Percentiles rank a stretch among this genome's conserved stretches.
Evolutionary conservation across 2,888 invertebrate species (phyloP).

Genomic region (Pristionchus fissidentatus): DNA sequence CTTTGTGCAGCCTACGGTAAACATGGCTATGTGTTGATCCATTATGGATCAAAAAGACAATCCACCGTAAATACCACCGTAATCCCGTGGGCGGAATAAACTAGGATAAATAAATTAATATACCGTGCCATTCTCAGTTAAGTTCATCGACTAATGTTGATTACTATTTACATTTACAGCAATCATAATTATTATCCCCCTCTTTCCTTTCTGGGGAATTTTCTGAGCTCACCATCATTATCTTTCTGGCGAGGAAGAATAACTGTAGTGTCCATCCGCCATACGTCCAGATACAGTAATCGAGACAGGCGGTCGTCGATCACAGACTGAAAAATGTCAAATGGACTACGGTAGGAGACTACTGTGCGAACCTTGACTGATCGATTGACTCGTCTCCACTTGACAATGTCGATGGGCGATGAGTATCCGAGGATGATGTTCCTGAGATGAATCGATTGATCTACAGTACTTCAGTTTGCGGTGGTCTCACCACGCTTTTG

Average conservation of each 20-base stretch:
- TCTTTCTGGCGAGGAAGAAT: slow-evolving; percentile 37
- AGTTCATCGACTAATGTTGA: too few relatives aligned
- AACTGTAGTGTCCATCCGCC: slow-evolving; percentile 42
- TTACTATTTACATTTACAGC: too few relatives aligned
- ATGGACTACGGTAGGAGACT: neutral
- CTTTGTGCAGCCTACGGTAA: too few relatives aligned
- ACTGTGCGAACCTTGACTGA: slow-evolving; percentile 32
- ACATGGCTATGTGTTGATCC: too few relatives aligned
- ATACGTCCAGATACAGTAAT: slow-evolving; percentile 47
- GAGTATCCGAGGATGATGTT: slow-evolving; percentile 31
- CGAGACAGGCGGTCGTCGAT: slow-evolving; percentile 35
- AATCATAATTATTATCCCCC: too few relatives aligned
- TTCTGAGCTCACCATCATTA: slow-evolving; percentile 35
- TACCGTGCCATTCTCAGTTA: too few relatives aligned
- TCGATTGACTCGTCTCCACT: slow-evolving; percentile 46
- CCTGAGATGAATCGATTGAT: neutral
- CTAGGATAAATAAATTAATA: too few relatives aligned
- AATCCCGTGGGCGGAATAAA: too few relatives aligned
- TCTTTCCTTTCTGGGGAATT: too few relatives aligned
- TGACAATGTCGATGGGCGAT: slow-evolving; percentile 16
- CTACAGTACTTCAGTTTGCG: neutral
- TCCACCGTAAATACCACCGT: too few relatives aligned
- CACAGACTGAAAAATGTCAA: neutral
- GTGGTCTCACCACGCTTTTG: slow-evolving; percentile 15
- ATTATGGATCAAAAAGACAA: too few relatives aligned